These are phyloP conservation scores for Trissoscelio sp. DNA, from an alignment of 2,888 invertebrate species.

Conservation along the genomic window DNA sequence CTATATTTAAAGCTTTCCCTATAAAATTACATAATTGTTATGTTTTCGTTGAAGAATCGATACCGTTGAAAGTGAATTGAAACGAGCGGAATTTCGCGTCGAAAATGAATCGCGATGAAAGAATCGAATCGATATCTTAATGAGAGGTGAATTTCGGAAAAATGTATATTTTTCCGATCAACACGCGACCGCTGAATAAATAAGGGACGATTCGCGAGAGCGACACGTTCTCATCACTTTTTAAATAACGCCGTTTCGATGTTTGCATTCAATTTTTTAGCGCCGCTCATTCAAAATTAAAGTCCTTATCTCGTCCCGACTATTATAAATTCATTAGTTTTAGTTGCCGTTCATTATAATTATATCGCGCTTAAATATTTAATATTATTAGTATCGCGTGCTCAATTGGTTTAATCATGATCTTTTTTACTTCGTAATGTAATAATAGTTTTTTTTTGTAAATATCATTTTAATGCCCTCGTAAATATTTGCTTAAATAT, in stretches of 20 bases:
- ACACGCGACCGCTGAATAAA: background rate
- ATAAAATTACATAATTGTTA: slow-evolving; percentile 31
- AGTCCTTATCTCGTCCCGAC: background rate
- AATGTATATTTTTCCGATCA: no score
- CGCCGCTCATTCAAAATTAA: background rate
- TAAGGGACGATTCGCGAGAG: background rate
- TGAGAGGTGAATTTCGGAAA: background rate
- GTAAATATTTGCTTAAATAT: no score
- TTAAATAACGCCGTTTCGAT: background rate
- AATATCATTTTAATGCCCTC: background rate
- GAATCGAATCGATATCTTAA: no score
- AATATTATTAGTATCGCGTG: no score
- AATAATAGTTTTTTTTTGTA: no score
- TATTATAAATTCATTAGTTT: slow-evolving; percentile 3
- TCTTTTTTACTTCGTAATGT: no score
- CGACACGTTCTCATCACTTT: background rate
- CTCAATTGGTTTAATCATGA: no score
- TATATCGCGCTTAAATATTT: slow-evolving; percentile 25
- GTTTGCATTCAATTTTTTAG: background rate
- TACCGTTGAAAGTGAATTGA: slow-evolving; percentile 47
- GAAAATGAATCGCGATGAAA: slow-evolving; percentile 12
- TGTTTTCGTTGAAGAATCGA: slow-evolving; percentile 39
- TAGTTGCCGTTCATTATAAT: slow-evolving; percentile 12
- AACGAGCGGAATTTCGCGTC: slow-evolving; percentile 19
- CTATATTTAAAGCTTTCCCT: slow-evolving; percentile 38